A percentile compares a stretch with the other conserved stretches of the same genome.
Evolutionary conservation across 2,113 vertebrate species (phyloP).

Genomic region (Eolophus roseicapilla): DNA sequence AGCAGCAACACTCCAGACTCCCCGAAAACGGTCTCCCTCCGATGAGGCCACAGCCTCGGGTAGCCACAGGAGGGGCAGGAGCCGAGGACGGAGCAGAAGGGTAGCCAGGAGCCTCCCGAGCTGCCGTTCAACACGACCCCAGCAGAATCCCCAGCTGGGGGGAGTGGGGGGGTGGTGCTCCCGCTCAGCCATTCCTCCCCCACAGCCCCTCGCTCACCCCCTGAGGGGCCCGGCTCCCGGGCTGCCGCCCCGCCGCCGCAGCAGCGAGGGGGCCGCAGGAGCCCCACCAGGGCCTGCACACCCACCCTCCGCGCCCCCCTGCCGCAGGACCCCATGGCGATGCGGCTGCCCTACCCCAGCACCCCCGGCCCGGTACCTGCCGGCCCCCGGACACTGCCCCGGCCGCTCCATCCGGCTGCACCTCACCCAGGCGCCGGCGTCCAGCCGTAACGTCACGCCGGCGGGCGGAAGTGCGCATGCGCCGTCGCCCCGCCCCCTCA

Average conservation of each 20-base stretch:
- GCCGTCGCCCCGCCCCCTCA: no score
- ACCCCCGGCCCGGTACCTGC: neutral
- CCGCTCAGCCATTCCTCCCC: neutral
- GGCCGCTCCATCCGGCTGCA: no score
- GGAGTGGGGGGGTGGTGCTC: no score
- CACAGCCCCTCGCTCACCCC: neutral
- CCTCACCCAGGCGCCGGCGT: no score
- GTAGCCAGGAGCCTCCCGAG: neutral
- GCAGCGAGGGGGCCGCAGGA: neutral
- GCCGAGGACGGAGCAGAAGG: no score
- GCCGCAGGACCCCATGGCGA: neutral
- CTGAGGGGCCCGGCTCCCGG: no score
- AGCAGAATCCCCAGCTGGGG: no score
- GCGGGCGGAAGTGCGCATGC: no score
- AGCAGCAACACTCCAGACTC: no score
- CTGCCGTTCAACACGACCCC: neutral
- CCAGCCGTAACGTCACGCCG: no score
- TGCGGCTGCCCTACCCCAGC: no score
- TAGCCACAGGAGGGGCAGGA: neutral
- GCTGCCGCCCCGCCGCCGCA: neutral
- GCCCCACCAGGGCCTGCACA: neutral
- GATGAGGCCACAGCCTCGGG: neutral
- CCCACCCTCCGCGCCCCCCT: neutral
- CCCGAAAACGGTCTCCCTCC: rapidly evolving
- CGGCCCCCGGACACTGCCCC: neutral